Evolutionary conservation across 1,140 invertebrate genomes (phyloP).

Genomic region (Antheraea mylitta): DNA sequence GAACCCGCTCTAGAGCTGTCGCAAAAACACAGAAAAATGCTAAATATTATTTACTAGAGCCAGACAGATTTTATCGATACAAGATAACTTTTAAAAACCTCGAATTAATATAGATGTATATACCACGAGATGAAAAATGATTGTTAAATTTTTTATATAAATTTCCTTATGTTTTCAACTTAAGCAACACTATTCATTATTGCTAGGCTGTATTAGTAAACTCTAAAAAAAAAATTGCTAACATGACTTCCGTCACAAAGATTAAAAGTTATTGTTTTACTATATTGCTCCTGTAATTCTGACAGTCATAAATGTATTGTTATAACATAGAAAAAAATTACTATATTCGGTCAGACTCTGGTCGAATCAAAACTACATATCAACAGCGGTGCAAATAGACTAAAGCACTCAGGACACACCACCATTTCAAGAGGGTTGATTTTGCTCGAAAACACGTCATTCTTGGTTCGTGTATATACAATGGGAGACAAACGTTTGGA

Average conservation of each 20-base stretch:
- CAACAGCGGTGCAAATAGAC: conserved; percentile 35
- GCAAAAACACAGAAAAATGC: conserved; percentile 76
- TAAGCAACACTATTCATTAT: too few relatives aligned
- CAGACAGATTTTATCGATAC: conserved; percentile 10
- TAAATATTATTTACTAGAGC: conserved; percentile 47
- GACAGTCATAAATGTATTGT: too few relatives aligned
- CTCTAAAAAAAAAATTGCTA: too few relatives aligned
- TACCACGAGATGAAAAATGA: background rate
- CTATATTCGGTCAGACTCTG: conserved; percentile 12
- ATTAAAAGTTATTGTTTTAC: too few relatives aligned
- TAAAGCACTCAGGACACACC: conserved; percentile 44
- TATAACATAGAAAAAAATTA: background rate
- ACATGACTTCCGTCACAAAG: too few relatives aligned
- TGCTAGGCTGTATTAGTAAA: too few relatives aligned
- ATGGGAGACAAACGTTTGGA: conserved; percentile 36
- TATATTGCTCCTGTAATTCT: too few relatives aligned
- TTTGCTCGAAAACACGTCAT: conserved; percentile 46
- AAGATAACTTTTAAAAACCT: background rate
- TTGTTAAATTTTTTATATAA: background rate
- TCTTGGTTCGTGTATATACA: conserved; percentile 24
- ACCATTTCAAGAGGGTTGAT: conserved; percentile 79
- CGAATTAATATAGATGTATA: background rate
- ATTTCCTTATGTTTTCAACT: too few relatives aligned
- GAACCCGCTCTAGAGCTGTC: conserved; percentile 77
- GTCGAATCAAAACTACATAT: conserved; percentile 25